Evolutionary conservation across 2,113 vertebrate species (phyloP), one percentile per base, ranked within the genome.

Genomic region (Clinocottus analis): DNA sequence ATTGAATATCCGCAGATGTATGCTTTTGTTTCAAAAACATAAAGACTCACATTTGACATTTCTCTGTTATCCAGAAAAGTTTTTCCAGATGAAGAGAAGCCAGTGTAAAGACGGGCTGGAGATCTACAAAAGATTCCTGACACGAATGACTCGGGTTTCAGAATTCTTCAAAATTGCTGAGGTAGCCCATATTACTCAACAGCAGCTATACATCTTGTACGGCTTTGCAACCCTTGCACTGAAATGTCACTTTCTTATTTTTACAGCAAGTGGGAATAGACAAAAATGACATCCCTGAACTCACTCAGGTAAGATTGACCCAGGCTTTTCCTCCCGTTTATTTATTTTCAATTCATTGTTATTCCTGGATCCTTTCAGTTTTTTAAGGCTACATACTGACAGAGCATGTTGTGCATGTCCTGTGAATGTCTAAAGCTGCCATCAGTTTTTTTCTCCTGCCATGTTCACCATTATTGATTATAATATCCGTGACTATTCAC

Each of bases 71-170:
- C 37, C 83, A 99, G 98, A 99, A 94, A 99, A 99, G 88, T 99
- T 99, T 91, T 99, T 99, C 96, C 97, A 99, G 93, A 99, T 99
- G 98, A 99, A 99, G 93, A 97, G 97, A 90, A 96, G 97, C 72
- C 98, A 99, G 70, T 99, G 98, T 94, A 99, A 98, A 96, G 98
- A 99, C 37, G 98, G 97, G 27, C 94, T 99, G 90, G 98, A 99
- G 96, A 98, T 99, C 93, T 99, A 99, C 93, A 99, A 99, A 91
- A 96, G 96, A 74, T 99, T 99, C 94, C 93, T 99, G 71, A 99
- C 97, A 72, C 95, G 98, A 91, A 99, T 99, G 98, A 99, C 97
- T 16, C 94, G 97, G 67, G 98, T 99, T 63, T 99, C 98, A 29
- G 98, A 99, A 91, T 99, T 99, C 91, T 97, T 99, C 90, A 99